Base-by-base conservation (phyloP, 2,113 vertebrate genomes). In the Semnornis frantzii region DNA sequence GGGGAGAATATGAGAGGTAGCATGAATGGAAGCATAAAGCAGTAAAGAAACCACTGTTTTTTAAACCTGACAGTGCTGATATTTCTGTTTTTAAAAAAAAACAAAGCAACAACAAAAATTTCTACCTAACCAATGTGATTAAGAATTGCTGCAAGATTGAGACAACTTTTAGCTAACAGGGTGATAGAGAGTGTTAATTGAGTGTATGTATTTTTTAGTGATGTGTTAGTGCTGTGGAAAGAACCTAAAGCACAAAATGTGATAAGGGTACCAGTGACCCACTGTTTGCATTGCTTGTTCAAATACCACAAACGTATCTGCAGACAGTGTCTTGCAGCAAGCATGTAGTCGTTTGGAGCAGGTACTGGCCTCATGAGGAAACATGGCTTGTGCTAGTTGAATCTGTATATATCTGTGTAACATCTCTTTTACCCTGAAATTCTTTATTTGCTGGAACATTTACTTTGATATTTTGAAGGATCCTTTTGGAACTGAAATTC, bases 351-450 rank as follows among this genome's bases (percentile, higher is more conserved):
- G 20, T 55, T 55, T 42, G 42, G 21, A 46, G 37, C 1, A 10
- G 70, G 37, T 11, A 10, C 34, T 81, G 60, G 28, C 58, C 20
- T 87, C 33, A 11, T 54, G 58, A 70, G 2, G 15, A 83, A 73
- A 44, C 15, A 5, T 28, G 30, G 7, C 64, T 69, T 65, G 25
- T 31, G 9, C 23, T 64, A 16, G 8, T 42, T 78, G 24, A n/a
- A 23, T 94, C n/a, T n/a, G 25, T 74, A 31, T 55, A 1, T 62
- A 30, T 54, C n/a, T 44, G 20, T 17, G 52, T 64, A 52, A 60
- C 86, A 46, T 5, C 13, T 17, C 80, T 60, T 48, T 5, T 0
- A 4, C 11, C 2, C 0, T 0, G 14, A 46, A 87, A 44, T n/a
- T 60, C 28, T 10, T 46, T 28, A 55, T 55, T 55, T 55, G 27